Base-by-base conservation (phyloP, 2,888 invertebrate genomes). In the Parthenolecanium corni region DNA sequence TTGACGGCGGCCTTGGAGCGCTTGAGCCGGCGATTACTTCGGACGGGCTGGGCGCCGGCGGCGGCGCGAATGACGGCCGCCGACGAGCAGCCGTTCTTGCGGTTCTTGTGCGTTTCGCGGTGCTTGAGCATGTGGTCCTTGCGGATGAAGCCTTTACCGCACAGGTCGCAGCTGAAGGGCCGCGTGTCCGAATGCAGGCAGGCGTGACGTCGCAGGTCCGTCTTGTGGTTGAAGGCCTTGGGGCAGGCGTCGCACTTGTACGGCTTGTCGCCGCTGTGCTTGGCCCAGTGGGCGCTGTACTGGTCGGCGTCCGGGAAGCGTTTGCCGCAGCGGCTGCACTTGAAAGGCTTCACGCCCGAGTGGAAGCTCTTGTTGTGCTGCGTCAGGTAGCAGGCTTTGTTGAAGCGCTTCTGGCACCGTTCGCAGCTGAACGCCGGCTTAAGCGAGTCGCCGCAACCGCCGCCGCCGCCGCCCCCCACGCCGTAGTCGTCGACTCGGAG, bases 61-160 rank as follows among this genome's bases (percentile, higher is more conserved):
- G 9, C 9, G 5, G 9, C 9, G 31, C 31, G 31, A 31, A 9
- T 9, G 31, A 9, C 31, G 31, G 31, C 31, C 31, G 31, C 31
- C 5, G 31, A 4, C 9, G 31, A 4, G 31, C 5, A 4, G 5
- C 5, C 31, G 31, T 31, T 42, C 31, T 54, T 63, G 36, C 63
- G 63, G 46, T 63, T 63, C 61, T 79, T 79, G 75, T 91, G 91
- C 57, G 88, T 89, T 69, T 86, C 86, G 69, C 81, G 79, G 74
- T 90, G 90, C 74, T 91, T 90, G 68, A 87, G 80, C 89, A 91
- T 87, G 75, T 91, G 91, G 76, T 92, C 91, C 75, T 89, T 88
- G 68, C 91, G 81, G 69, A 89, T 89, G 74, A 92, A 92, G 56
- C 89, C 88, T 74, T 91, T 91, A 66, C 83, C 82, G 74, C 91